Evolutionary conservation across 2,888 invertebrate genomes (phyloP).

Genomic region (Phaedon cochleariae): DNA sequence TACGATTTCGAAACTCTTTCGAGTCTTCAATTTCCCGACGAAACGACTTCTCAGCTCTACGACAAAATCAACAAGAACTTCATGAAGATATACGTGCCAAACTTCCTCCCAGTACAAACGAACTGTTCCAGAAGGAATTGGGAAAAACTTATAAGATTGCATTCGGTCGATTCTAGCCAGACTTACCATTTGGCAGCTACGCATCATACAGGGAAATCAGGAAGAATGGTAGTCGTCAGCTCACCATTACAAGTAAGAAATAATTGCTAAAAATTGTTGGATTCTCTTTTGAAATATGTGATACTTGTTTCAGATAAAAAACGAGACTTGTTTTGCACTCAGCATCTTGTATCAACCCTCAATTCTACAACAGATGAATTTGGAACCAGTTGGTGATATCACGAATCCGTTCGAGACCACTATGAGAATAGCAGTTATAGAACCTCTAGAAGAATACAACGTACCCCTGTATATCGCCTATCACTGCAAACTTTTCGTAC

Average conservation of each 20-base stretch:
- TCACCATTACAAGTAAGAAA: constrained; percentile 77
- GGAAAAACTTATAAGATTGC: constrained; percentile 71
- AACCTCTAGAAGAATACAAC: constrained; percentile 77
- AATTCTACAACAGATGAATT: constrained; percentile 72
- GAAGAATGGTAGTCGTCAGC: constrained; percentile 69
- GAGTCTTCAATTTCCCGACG: constrained; percentile 62
- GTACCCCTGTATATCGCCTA: constrained; percentile 83
- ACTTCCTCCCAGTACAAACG: constrained; percentile 70
- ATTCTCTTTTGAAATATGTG: too few relatives aligned
- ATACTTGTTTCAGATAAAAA: constrained; percentile 68
- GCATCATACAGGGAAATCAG: constrained; percentile 68
- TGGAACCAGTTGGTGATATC: constrained; percentile 71
- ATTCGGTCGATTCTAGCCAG: constrained; percentile 61
- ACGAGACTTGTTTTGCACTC: constrained; percentile 80
- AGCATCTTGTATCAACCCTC: constrained; percentile 79
- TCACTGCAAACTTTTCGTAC: constrained; percentile 78
- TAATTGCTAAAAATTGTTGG: neutral
- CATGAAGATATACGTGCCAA: constrained; percentile 71
- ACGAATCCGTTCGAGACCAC: constrained; percentile 81
- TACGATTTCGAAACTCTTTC: constrained; percentile 58
- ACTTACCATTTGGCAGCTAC: constrained; percentile 75
- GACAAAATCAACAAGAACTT: constrained; percentile 73
- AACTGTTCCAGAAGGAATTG: constrained; percentile 72
- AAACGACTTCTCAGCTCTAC: constrained; percentile 67
- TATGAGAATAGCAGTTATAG: constrained; percentile 75